Base-by-base conservation (phyloP, 2,888 invertebrate species). In the Ecliptopera silaceata region DNA sequence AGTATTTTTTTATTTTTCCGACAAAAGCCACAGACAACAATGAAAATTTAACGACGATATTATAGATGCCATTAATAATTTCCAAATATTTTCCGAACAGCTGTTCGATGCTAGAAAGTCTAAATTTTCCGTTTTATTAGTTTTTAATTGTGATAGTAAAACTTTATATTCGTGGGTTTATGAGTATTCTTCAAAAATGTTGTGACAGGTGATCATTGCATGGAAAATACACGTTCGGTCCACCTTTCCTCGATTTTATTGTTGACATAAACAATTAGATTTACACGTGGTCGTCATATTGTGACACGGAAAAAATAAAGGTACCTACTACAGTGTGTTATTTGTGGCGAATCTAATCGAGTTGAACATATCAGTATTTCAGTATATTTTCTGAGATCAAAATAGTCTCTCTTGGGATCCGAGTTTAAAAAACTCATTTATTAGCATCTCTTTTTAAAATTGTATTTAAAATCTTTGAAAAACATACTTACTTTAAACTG, bases 151-250 rank as follows among this genome's bases (percentile, higher is more conserved):
- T 22, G 41, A 44, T 39, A 44, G 43, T 56, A 56, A 56, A 60
- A 48, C 45, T 55, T 44, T 47, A 46, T 42, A 43, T 43, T 26
- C 41, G 13, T 39, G 11, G 11, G 34, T 59, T 54, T 57, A 51
- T 13, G 43, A 34, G 43, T 52, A 42, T 49, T 51, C 44, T 47
- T 61, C 46, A 50, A 57, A 60, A 44, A 39, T 54, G 50, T 57
- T 61, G 57, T 61, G 57, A 61, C 61, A 61, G 54, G 39, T 54
- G 61, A 43, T 43, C 31, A 53, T 46, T 46, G 46, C 36, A 46
- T 39, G 42, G 34, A 48, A 44, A 50, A 41, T 26, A 45, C 32
- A 31, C 46, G 29, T 32, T 11, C 20, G 1, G 18, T 17, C 41
- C 31, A 45, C 52, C 46, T 46, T 49, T 44, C 20, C 43, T 22